Evolutionary conservation across 1,140 invertebrate species (phyloP).

Genomic region (Caerostris extrusa): DNA sequence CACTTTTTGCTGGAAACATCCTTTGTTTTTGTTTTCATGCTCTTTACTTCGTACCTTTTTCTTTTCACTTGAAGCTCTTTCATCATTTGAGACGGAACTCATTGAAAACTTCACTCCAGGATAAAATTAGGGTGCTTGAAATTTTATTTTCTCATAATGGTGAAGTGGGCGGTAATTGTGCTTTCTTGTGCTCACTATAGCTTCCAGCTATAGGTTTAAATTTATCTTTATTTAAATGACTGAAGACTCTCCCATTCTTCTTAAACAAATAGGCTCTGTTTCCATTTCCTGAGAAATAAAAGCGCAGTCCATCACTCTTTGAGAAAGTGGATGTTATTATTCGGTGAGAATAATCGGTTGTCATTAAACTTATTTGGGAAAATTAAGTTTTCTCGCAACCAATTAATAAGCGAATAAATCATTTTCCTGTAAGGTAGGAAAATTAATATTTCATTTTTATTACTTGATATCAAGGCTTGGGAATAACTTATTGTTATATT

Average conservation of each 20-base stretch:
- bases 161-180: constrained; percentile 35
- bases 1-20: background rate
- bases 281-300: background rate
- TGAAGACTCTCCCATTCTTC: background rate
- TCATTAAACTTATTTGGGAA: background rate
- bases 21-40: constrained; percentile 40
- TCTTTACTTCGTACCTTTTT: constrained; percentile 30
- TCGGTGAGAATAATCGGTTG: background rate
- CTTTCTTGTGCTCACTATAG: background rate
- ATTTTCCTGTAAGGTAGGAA: background rate
- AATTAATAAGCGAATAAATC: background rate
- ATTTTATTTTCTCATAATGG: background rate
- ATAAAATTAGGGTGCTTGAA: background rate
- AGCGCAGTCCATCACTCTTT: background rate
- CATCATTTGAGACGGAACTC: constrained; percentile 36
- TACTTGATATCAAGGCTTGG: background rate
- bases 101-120: constrained; percentile 58
- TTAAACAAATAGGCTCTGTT: background rate
- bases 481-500: too few species aligned
- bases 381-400: background rate
- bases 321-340: background rate
- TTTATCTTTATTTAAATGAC: constrained; percentile 29
- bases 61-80: constrained; percentile 10
- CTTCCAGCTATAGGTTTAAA: background rate
- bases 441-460: background rate